Evolutionary conservation across 2,113 vertebrate genomes (phyloP).

Genomic region (Fulmarus glacialis): DNA sequence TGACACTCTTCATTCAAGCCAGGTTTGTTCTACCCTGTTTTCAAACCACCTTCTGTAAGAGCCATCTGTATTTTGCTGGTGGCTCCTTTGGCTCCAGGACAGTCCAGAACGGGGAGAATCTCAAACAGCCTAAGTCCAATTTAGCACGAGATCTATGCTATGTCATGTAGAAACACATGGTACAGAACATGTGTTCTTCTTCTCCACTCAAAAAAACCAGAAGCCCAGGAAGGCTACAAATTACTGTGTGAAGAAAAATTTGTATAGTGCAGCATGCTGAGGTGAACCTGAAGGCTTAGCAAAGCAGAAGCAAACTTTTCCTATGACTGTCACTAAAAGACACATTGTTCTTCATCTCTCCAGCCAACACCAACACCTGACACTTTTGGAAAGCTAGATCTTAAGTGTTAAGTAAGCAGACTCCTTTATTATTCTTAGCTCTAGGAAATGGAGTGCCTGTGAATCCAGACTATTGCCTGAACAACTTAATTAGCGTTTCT

Average conservation of each 20-base stretch:
- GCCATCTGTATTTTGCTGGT: neutral
- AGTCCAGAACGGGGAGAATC: neutral
- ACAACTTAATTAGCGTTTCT: neutral
- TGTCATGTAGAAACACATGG: fast-evolving
- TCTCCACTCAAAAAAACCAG: neutral
- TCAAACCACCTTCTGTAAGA: neutral
- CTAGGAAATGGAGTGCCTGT: neutral
- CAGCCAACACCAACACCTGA: neutral
- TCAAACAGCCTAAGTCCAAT: neutral
- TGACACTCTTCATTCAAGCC: neutral
- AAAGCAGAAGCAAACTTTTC: neutral
- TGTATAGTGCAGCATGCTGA: neutral
- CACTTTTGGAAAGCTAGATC: neutral
- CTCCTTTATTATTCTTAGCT: neutral
- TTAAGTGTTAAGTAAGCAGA: neutral
- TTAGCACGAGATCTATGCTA: neutral
- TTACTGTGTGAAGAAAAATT: neutral
- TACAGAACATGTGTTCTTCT: neutral
- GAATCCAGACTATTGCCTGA: neutral
- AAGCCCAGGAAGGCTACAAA: neutral
- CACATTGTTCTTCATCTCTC: fast-evolving
- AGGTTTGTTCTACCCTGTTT: neutral
- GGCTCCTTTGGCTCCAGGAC: neutral
- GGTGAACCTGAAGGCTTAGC: neutral
- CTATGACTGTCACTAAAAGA: neutral